These are phyloP conservation scores for Sebastes taczanowskii DNA, from an alignment of 2,797 vertebrate genomes.

Conservation along the genomic window DNA sequence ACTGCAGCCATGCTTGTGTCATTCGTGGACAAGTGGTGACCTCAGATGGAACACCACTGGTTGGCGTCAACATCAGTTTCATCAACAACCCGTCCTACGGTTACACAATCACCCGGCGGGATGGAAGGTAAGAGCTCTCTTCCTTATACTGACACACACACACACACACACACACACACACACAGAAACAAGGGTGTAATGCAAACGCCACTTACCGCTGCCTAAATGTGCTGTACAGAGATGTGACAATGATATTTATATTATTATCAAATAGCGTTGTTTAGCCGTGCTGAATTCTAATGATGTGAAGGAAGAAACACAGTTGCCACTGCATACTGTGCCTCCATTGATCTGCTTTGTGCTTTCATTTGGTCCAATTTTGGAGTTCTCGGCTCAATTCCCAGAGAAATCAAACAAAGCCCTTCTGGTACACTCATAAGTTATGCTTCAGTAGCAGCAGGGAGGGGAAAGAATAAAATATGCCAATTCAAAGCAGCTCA, in stretches of 20 bases:
- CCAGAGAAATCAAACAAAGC: constrained; percentile 80
- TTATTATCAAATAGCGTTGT: constrained; percentile 38
- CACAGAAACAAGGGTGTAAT: not conserved
- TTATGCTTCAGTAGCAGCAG: constrained; percentile 74
- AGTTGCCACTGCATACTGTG: constrained; percentile 65
- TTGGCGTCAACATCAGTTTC: constrained; percentile 98
- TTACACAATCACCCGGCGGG: constrained; percentile 95
- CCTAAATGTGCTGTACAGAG: not conserved
- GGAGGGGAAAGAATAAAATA: constrained; percentile 68
- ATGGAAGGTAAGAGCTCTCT: constrained; percentile 88
- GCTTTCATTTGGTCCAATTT: constrained; percentile 76
- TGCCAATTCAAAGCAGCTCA: constrained; percentile 68
- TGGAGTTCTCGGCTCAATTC: constrained; percentile 76
- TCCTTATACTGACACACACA: not conserved
- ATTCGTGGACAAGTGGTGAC: constrained; percentile 98
- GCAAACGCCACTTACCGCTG: not conserved
- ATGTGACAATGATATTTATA: constrained; percentile 41
- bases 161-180: not conserved
- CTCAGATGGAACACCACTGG: constrained; percentile 94
- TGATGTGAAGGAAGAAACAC: constrained; percentile 36
- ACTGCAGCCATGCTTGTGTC: constrained; percentile 92
- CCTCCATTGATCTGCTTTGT: constrained; percentile 70
- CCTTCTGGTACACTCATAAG: constrained; percentile 74
- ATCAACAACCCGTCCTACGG: constrained; percentile 92
- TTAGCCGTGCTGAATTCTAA: constrained; percentile 49